Conservation (phyloP, 30 jellyfish, hydroid and myxozoan species). For the Pelagia noctiluca region DNA sequence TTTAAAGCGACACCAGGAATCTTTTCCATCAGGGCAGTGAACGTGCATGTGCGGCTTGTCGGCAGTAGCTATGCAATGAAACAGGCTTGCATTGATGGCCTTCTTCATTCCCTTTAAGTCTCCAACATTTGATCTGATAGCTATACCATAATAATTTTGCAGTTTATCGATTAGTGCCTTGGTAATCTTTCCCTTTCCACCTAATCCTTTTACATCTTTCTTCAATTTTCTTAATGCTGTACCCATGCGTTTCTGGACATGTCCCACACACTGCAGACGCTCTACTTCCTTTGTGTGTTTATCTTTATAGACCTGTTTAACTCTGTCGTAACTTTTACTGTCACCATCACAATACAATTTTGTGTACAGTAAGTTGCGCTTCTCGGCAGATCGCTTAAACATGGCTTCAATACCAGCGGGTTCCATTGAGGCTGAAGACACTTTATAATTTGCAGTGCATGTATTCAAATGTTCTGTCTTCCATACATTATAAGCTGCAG, state of each 20-base stretch:
- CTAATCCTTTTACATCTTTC: conserved; percentile 21
- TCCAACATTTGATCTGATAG: conserved; percentile 15
- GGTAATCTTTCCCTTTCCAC: conserved; percentile 25
- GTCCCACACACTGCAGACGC: not conserved
- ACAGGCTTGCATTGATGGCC: too few relatives aligned
- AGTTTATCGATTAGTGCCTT: not conserved
- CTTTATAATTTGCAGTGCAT: conserved; percentile 8
- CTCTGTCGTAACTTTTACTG: not conserved
- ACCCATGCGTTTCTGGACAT: too few relatives aligned
- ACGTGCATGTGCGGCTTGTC: too few relatives aligned
- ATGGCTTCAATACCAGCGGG: conserved; percentile 14
- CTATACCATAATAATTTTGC: too few relatives aligned
- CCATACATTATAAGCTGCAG: conserved; percentile 5
- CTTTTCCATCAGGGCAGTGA: too few relatives aligned
- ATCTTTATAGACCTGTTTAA: not conserved
- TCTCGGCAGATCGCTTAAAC: conserved; percentile 9
- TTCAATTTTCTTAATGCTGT: conserved; percentile 12
- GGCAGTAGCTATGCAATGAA: too few relatives aligned
- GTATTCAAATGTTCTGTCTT: too few relatives aligned
- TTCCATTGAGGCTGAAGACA: conserved; percentile 33
- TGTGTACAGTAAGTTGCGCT: too few relatives aligned
- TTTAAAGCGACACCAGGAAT: too few relatives aligned
- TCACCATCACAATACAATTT: not conserved
- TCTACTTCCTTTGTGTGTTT: not conserved
- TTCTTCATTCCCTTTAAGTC: too few relatives aligned